Base-by-base conservation (phyloP, 64 coral and sea anemone genomes). In the Hydrozoanthus tunicans region DNA sequence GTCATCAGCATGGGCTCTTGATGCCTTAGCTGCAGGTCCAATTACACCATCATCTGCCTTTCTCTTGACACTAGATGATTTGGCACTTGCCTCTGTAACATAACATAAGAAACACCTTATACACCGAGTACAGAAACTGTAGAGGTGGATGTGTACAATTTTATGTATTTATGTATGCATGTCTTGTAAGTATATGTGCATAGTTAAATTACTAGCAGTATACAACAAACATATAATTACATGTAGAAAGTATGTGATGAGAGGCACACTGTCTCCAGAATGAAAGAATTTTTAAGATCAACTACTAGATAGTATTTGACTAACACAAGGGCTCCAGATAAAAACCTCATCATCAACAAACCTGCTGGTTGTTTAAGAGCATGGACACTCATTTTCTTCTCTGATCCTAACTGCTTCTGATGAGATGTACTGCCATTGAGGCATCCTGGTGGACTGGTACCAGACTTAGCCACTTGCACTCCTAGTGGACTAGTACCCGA, bases 321-420 rank as follows among this genome's bases (percentile, higher is more conserved):
- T 43, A 43, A 43, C 32, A 43, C 32, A 2, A 43, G 32, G 32
- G 32, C 32, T 43, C 32, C 32, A 43, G 32, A 0, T 43, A 43
- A 43, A 43, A 43, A 43, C 2, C 1, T 10, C 56, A 51, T 15
- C 9, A 66, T 64, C 4, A 6, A 17, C 12, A 55, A 51, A 24
- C 62, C 68, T 51, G 7, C 27, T 24, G 23, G 60, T 69, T 89
- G 92, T 56, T 70, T 73, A 2, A 77, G 65, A n/a, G 67, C 58
- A 58, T 93, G 92, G 52, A 85, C 84, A 80, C 53, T 74, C 15
- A 77, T 81, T 81, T 89, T 89, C 15, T 73, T 56, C 13, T 89
- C 77, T 58, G 15, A 66, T 10, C 51, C 81, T 59, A 59, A 80
- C 7, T 59, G 8, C 10, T 68, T 51, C n/a, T 25, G 3, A 83